A percentile compares a stretch with the other conserved stretches of the same genome.
Evolutionary conservation across 2,113 vertebrate genomes (phyloP).

Genomic region (Hemiscyllium ocellatum): DNA sequence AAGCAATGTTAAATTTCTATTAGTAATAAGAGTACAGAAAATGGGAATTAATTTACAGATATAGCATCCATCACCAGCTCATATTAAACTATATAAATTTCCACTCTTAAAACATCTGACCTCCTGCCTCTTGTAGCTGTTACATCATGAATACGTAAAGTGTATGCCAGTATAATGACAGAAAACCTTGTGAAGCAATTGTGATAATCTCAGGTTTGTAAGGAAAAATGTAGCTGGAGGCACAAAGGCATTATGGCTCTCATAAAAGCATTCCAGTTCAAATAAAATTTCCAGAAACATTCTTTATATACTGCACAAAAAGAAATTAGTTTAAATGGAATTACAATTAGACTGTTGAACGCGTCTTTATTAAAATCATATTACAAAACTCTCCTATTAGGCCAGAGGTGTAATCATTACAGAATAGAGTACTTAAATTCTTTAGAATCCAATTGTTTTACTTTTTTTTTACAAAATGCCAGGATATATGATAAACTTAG

Average conservation of each 20-base stretch:
- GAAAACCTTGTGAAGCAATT: constrained; percentile 35
- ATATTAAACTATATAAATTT: constrained; percentile 51
- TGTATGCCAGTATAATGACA: constrained; percentile 34
- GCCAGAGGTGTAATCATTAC: not conserved
- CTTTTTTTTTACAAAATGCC: constrained; percentile 23
- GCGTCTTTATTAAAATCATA: constrained; percentile 32
- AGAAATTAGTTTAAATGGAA: constrained; percentile 34
- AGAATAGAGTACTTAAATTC: constrained; percentile 22
- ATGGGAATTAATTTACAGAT: constrained; percentile 43
- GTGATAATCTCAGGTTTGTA: constrained; percentile 36
- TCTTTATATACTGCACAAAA: constrained; percentile 38
- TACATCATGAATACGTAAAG: constrained; percentile 42
- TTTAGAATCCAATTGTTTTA: constrained; percentile 25
- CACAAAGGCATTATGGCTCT: constrained; percentile 52
- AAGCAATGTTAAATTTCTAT: constrained; percentile 62
- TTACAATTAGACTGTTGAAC: constrained; percentile 30
- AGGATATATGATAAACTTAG: not conserved
- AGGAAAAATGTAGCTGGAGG: constrained; percentile 45
- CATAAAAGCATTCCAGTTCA: constrained; percentile 40
- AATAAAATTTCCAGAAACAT: constrained; percentile 34
- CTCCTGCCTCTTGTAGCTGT: constrained; percentile 48
- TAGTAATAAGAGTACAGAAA: constrained; percentile 52
- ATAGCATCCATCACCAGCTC: constrained; percentile 44
- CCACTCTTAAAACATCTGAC: constrained; percentile 46
- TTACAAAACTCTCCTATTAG: constrained; percentile 27